Percentiles rank a stretch among this genome's conserved stretches.
These are phyloP conservation scores for Urophycis tenuis DNA, from an alignment of 2,797 vertebrate species.

Conservation along the genomic window DNA sequence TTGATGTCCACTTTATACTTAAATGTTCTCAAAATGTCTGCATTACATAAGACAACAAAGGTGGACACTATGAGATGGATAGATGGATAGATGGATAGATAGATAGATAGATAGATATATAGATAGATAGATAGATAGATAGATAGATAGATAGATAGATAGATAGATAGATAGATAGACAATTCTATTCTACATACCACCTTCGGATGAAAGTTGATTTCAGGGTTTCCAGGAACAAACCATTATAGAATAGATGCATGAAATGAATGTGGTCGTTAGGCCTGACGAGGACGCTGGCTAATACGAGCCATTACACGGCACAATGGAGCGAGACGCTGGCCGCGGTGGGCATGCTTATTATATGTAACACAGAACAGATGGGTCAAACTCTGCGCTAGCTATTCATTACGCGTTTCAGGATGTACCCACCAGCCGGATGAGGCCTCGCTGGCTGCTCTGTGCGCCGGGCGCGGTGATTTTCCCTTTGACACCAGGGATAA, in stretches of 20 bases:
- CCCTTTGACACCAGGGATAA: slow-evolving; percentile 23
- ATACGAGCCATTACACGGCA: not conserved
- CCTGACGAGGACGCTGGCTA: slow-evolving; percentile 1
- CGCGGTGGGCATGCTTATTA: slow-evolving; percentile 26
- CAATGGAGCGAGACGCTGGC: not conserved
- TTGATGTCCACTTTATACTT: not conserved
- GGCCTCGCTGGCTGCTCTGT: slow-evolving; percentile 15
- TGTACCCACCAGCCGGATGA: not conserved
- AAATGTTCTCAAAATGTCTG: not conserved
- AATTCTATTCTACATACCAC: not conserved
- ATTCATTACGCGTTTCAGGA: slow-evolving; percentile 19
- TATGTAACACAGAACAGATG: slow-evolving; percentile 33
- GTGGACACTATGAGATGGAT: not conserved
- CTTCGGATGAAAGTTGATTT: not conserved
- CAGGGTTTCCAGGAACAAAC: not conserved
- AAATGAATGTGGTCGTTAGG: not conserved
- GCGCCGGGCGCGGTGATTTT: slow-evolving; percentile 25
- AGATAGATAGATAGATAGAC: no score
- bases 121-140: no score
- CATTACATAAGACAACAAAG: not conserved
- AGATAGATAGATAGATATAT: not conserved
- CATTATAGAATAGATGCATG: not conserved
- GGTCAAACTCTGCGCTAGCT: slow-evolving; percentile 34
- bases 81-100: no score
- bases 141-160: no score